These are phyloP conservation scores for Rhagologus leucostigma DNA, from an alignment of 2,113 vertebrate species.

Conservation along the genomic window DNA sequence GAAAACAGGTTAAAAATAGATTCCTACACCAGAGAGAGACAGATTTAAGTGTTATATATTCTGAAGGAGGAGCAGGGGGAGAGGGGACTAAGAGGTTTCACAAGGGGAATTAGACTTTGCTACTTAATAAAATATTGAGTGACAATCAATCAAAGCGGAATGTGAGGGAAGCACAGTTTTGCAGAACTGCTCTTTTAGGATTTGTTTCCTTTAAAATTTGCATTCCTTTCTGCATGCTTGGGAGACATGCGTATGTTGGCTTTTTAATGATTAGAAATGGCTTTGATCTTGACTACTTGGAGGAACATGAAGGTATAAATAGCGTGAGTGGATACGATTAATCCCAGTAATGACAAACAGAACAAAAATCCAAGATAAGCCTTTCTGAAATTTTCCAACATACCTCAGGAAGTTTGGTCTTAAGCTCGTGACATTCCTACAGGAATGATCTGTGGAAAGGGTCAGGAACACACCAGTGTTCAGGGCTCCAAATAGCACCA, in stretches of 20 bases:
- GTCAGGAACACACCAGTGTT: background rate
- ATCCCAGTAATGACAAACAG: constrained; percentile 14
- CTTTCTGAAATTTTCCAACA: background rate
- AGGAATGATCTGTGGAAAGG: background rate
- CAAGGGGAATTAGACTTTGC: constrained; percentile 17
- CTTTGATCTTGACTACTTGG: constrained; percentile 55
- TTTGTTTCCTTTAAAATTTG: constrained; percentile 22
- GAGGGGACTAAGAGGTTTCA: background rate
- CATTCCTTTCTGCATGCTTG: background rate
- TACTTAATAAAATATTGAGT: constrained; percentile 37
- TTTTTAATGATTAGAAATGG: constrained; percentile 22
- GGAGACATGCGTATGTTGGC: background rate
- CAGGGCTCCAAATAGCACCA: background rate
- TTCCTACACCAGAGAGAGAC: background rate
- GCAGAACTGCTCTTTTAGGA: constrained; percentile 3
- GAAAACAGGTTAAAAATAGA: constrained; percentile 44
- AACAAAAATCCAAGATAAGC: background rate
- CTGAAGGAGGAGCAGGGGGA: background rate
- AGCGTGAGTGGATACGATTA: background rate
- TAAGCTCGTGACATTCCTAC: background rate
- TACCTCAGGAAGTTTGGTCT: background rate
- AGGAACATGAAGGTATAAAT: constrained; percentile 39
- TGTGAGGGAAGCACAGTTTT: background rate
- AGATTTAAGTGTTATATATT: constrained; percentile 1
- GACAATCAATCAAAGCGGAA: constrained; percentile 18